Evolutionary conservation across 2,888 invertebrate genomes (phyloP), one percentile per base, ranked within the genome.

Genomic region (Drosophila falleni): DNA sequence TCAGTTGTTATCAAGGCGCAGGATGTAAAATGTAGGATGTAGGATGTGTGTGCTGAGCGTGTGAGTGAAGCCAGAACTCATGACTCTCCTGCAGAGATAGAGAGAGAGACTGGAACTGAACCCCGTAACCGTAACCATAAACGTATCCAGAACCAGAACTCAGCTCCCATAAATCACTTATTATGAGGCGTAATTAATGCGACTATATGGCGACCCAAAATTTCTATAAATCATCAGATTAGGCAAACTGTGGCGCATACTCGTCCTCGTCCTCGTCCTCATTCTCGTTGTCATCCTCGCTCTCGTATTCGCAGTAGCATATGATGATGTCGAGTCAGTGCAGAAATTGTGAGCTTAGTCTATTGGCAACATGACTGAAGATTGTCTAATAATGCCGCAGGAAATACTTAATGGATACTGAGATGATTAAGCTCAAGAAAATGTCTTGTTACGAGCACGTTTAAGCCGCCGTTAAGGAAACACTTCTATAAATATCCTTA

Each of bases 101-200:
- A 50, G 42, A 46, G 41, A 44, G 49, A 33, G 10, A 35, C 47
- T 49, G 23, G 37, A 29, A 11, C 46, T 11, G 15, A 55, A 47
- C 41, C 39, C 46, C 55, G 66, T 63, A 47, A 13, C 9, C 54
- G 47, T 42, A 58, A 41, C 29, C 4, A 60, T 54, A 33, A n/a
- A 11, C 53, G 42, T 15, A 61, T 31, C 29, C 31, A 23, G 19
- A 58, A 44, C 51, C 54, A 63, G 63, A 63, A 74, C 76, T 75
- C 74, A 74, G 81, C 85, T 70, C 89, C 88, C 92, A 92, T 92
- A 92, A 92, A 92, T 92, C 92, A 92, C 91, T 92, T 92, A 92
- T 92, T 92, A 92, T 92, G 92, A 92, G 92, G 91, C 92, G 91
- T 92, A 92, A 92, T 92, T 92, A 92, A 92, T 92, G 92, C 92